A percentile compares a stretch with the other conserved stretches of the same genome.
Evolutionary conservation across 2,113 vertebrate species (phyloP).

Genomic region (Physeter macrocephalus): DNA sequence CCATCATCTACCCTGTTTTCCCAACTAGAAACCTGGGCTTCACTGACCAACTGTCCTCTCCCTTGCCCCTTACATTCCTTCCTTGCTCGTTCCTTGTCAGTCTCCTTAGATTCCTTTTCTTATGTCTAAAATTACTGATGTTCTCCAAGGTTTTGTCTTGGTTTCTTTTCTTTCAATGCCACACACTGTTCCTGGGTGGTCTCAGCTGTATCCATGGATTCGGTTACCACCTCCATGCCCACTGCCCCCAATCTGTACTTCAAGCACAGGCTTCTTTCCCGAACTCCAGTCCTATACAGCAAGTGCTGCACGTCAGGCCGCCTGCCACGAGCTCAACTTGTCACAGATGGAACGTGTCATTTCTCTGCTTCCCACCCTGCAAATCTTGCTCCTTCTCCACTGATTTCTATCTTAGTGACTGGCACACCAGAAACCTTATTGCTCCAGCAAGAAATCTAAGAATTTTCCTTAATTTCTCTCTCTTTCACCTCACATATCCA

Average conservation of each 20-base stretch:
- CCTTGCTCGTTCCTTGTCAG: not conserved
- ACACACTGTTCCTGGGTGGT: not conserved
- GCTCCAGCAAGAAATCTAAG: not conserved
- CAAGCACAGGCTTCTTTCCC: not conserved
- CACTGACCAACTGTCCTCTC: not conserved
- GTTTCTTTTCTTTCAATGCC: not conserved
- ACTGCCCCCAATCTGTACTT: not conserved
- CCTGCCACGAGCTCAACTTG: not conserved
- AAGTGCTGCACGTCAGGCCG: not conserved
- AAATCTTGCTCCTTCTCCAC: not conserved
- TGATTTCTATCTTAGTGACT: not conserved
- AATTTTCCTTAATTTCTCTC: not conserved
- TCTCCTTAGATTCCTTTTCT: not conserved
- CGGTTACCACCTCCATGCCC: not conserved
- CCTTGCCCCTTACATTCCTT: not conserved
- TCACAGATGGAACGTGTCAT: not conserved
- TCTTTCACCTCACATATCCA: not conserved
- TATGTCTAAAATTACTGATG: not conserved
- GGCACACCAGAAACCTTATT: not conserved
- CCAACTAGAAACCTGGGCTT: not conserved
- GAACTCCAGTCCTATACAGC: not conserved
- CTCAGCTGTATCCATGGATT: not conserved
- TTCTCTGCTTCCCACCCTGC: not conserved
- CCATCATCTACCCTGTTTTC: not conserved
- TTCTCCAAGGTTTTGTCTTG: not conserved